Percentiles rank a stretch among this genome's conserved stretches.
phyloP scores from a whole-genome alignment of 2,113 vertebrate species.

The Triplophysa rosa region DNA sequence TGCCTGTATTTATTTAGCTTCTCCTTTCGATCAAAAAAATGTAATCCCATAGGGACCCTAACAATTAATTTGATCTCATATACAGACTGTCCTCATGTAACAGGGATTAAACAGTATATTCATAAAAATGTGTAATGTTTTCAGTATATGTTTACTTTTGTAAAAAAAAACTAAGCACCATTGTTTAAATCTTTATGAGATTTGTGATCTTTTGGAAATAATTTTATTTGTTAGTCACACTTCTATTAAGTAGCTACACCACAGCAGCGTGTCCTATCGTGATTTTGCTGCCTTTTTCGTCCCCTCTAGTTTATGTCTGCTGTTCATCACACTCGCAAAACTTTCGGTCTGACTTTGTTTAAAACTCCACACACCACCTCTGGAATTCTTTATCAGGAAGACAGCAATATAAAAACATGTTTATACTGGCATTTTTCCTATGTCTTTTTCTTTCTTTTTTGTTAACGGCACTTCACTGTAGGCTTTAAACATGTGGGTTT shows the following conservation, averaged over 20 bases:
- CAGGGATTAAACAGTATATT: conserved; percentile 64
- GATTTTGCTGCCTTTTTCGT: conserved; percentile 63
- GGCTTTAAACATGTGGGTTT: conserved; percentile 58
- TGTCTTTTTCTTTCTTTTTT: conserved; percentile 27
- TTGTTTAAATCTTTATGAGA: neutral
- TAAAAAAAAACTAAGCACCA: conserved; percentile 48
- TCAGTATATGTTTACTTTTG: conserved; percentile 51
- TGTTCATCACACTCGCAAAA: conserved; percentile 71
- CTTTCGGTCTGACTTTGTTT: conserved; percentile 64
- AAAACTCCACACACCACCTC: conserved; percentile 63
- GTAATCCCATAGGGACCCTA: conserved; percentile 57
- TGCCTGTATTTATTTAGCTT: conserved; percentile 71
- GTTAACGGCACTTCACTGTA: conserved; percentile 43
- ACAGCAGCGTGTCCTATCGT: conserved; percentile 58
- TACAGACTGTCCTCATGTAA: conserved; percentile 65
- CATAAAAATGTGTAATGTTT: conserved; percentile 53
- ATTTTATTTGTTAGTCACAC: conserved; percentile 47
- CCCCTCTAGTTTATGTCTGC: conserved; percentile 70
- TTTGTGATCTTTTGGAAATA: conserved; percentile 18
- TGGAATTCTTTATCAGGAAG: conserved; percentile 68
- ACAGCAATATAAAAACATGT: conserved; percentile 66
- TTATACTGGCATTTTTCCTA: conserved; percentile 51
- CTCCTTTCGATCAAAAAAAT: conserved; percentile 70
- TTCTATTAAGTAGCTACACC: conserved; percentile 45
- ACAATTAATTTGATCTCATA: conserved; percentile 63